Conservation (phyloP, 2,797 vertebrate species). For the Muscicapa comitata region DNA sequence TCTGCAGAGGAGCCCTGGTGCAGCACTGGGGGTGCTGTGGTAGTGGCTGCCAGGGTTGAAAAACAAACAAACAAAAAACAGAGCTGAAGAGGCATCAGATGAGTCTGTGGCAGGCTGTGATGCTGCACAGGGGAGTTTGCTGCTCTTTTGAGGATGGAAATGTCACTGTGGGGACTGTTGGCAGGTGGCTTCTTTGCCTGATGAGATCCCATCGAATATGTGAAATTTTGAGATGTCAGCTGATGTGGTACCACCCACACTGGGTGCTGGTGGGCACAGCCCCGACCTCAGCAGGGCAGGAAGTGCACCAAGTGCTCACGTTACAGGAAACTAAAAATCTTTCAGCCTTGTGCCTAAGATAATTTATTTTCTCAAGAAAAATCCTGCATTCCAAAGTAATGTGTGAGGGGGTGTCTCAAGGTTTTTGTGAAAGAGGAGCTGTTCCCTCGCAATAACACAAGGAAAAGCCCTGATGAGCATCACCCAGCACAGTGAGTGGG, state of each 20-base stretch:
- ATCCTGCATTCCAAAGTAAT: background rate
- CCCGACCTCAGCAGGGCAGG: background rate
- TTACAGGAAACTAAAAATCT: background rate
- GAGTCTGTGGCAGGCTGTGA: background rate
- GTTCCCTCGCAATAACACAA: accelerated
- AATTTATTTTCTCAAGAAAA: background rate
- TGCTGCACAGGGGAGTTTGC: background rate
- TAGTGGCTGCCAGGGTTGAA: background rate
- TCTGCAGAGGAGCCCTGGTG: background rate
- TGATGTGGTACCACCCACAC: background rate
- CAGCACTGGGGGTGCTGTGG: background rate
- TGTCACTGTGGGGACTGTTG: accelerated
- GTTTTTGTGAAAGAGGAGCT: background rate
- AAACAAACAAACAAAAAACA: too few species aligned
- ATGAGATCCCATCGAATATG: background rate
- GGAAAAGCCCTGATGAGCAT: background rate
- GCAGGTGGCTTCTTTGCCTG: background rate
- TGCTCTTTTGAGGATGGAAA: background rate
- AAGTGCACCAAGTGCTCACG: background rate
- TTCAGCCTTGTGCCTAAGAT: background rate
- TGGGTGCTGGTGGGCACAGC: background rate
- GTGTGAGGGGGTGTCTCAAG: background rate
- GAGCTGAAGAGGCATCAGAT: background rate
- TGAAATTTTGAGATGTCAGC: background rate
- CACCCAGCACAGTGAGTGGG: background rate